phyloP scores from a whole-genome alignment of 2,888 invertebrate species.

The Papilio demoleus region DNA sequence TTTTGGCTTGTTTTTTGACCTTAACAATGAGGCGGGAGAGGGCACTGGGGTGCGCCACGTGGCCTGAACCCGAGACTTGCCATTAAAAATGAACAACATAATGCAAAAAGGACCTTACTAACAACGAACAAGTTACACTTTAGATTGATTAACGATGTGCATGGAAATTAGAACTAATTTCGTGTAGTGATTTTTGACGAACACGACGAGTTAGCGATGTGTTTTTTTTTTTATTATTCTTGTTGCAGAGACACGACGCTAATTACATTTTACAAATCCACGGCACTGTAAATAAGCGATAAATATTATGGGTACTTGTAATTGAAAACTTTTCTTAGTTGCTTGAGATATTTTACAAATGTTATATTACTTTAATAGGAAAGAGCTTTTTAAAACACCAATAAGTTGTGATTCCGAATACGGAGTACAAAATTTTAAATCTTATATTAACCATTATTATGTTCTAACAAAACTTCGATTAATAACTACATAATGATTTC shows the following conservation, averaged over 20 bases:
- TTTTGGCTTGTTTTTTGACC: conserved; percentile 76
- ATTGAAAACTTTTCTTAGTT: background rate
- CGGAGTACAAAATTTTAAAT: too few relatives aligned
- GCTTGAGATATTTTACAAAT: background rate
- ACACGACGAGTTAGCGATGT: conserved; percentile 10
- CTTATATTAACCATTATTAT: too few relatives aligned
- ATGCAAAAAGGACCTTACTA: conserved; percentile 25
- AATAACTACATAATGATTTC: too few relatives aligned
- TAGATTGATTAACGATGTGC: background rate
- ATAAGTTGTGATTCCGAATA: too few relatives aligned
- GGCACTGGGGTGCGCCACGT: conserved; percentile 67
- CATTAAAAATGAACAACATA: conserved; percentile 35
- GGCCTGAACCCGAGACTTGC: conserved; percentile 50
- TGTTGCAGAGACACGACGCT: conserved; percentile 9
- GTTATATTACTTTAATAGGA: too few relatives aligned
- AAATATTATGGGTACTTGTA: background rate
- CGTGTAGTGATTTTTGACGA: conserved; percentile 23
- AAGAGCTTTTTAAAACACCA: too few relatives aligned
- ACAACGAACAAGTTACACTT: conserved; percentile 1
- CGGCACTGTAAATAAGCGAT: conserved; percentile 3
- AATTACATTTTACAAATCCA: conserved; percentile 15
- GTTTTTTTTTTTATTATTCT: conserved; percentile 21
- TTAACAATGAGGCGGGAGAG: conserved; percentile 64
- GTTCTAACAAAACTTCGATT: too few relatives aligned
- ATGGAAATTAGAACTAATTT: conserved; percentile 33